These are phyloP conservation scores for Drosophila birchii DNA, from an alignment of 2,888 invertebrate species.

Conservation along the genomic window DNA sequence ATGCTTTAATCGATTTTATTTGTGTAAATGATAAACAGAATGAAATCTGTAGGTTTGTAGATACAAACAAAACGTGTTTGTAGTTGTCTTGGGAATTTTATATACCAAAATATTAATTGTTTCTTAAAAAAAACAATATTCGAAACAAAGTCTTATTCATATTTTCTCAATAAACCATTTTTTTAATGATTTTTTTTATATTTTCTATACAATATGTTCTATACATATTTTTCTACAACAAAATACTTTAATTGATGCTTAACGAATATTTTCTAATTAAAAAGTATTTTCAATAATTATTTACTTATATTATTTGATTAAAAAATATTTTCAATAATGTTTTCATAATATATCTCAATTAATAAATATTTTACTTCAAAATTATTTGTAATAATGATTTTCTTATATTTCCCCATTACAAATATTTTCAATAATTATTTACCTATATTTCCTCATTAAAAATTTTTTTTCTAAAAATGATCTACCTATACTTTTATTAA, in stretches of 20 bases:
- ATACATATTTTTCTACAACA: too few relatives aligned
- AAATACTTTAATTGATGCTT: background rate
- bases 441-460: background rate
- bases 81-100: background rate
- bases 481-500: background rate
- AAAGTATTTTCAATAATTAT: background rate
- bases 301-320: background rate
- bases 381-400: background rate
- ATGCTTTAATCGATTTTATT: constrained; percentile 20
- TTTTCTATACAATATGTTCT: background rate
- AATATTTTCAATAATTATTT: background rate
- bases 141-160: background rate
- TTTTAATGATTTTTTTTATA: background rate
- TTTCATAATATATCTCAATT: background rate
- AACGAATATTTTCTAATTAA: background rate
- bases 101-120: background rate
- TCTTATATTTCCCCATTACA: background rate
- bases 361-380: background rate
- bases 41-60: background rate
- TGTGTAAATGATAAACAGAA: background rate
- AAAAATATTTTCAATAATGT: background rate
- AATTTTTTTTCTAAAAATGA: background rate
- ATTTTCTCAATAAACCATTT: background rate
- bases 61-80: background rate
- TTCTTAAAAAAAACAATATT: background rate